Evolutionary conservation across 2,113 vertebrate genomes (phyloP), one percentile per base, ranked within the genome.

Genomic region (Corapipo altera): DNA sequence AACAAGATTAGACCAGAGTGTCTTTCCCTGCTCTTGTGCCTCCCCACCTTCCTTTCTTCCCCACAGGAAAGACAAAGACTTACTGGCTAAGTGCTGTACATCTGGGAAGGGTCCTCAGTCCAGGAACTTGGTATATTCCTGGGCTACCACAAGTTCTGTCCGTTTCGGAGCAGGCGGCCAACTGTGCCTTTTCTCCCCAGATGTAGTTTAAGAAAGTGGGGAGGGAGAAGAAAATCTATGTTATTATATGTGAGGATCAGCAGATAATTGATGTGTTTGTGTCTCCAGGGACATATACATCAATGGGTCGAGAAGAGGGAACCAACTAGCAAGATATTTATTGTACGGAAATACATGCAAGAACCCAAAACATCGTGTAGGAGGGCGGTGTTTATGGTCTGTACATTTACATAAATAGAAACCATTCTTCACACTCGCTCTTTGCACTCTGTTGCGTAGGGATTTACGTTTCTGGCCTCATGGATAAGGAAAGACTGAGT

Each of bases 401-500:
- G 32, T 69, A 72, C 80, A 30, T 80, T 95, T 65, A 67, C 86
- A 88, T 69, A 90, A 88, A 85, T 54, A 87, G 81, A 91, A 96
- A 91, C 69, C 55, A 69, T 95, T 70, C 54, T 92, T 92, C 80
- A 58, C 52, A 41, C 61, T 81, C 5, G 2, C 49, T 88, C 92
- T 86, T 80, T 83, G 76, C 69, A 39, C 92, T 84, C 84, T 54
- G 41, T 41, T 84, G 76, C 80, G 32, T 54, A 22, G 70, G 62
- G 80, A 90, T 74, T 95, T 85, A 61, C 32, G 15, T 86, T 96
- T 93, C 93, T 96, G 88, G 76, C 91, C 70, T 65, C 41, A 0
- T 2, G 55, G 83, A 78, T 75, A 86, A 91, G 92, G 79, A 94
- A 93, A 88, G 85, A 64, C 65, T 89, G 90, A 95, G 65, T 86